Evolutionary conservation across 1,140 invertebrate species (phyloP).

Genomic region (Diprion similis): DNA sequence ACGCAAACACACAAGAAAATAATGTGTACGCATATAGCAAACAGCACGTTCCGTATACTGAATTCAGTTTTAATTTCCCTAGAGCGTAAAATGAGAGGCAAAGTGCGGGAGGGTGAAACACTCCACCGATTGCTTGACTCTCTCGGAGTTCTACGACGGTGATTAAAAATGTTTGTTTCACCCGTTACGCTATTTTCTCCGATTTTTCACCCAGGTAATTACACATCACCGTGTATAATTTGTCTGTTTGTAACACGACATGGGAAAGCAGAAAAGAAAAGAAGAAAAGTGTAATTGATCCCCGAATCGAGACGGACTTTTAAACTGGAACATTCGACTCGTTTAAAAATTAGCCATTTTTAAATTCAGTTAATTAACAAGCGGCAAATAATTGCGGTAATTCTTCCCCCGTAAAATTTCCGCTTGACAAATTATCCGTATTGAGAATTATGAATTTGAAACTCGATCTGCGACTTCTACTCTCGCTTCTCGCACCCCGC

Average conservation of each 20-base stretch:
- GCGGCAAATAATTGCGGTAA: no score
- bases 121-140: not conserved
- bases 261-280: not conserved
- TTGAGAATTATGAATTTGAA: no score
- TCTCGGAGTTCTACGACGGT: not conserved
- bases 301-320: not conserved
- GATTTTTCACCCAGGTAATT: slow-evolving; percentile 1
- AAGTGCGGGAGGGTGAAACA: not conserved
- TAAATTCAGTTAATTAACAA: no score
- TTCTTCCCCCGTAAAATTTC: no score
- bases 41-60: not conserved
- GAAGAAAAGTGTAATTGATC: not conserved
- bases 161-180: not conserved
- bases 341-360: no score
- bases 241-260: no score
- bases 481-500: no score
- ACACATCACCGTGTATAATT: not conserved
- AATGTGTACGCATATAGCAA: no score
- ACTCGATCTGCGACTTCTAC: no score
- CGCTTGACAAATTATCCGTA: no score
- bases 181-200: not conserved
- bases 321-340: not conserved
- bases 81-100: not conserved
- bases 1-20: no score
- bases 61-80: slow-evolving; percentile 2